These are phyloP conservation scores for Pseudobourletiella spinata DNA, from an alignment of 1,140 invertebrate genomes.

Conservation along the genomic window DNA sequence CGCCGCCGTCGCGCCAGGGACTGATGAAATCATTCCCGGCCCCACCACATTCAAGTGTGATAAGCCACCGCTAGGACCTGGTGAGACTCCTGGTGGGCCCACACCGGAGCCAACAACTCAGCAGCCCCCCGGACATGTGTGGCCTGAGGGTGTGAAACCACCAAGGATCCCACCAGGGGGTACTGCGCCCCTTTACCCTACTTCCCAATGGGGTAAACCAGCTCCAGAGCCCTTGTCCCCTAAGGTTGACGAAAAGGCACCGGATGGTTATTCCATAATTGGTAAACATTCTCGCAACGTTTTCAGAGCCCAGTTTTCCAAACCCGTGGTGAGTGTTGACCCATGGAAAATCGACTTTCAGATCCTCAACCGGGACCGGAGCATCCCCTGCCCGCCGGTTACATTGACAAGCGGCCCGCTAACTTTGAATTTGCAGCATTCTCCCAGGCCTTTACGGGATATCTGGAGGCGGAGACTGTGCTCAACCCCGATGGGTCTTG, in stretches of 20 bases:
- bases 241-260: background rate
- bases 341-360: too few species aligned
- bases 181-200: background rate
- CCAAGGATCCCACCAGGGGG: background rate
- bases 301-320: too few species aligned
- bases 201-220: background rate
- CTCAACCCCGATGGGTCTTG: constrained; percentile 17
- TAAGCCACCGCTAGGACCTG: background rate
- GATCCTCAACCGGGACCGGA: background rate
- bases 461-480: constrained; percentile 20
- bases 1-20: background rate
- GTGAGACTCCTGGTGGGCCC: background rate
- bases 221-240: background rate
- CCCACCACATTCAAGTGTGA: background rate
- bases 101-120: background rate
- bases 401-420: background rate
- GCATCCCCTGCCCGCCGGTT: background rate
- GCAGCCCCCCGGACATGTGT: background rate
- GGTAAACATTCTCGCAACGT: too few species aligned
- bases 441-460: constrained; percentile 1
- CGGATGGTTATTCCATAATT: too few species aligned
- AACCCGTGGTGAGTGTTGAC: too few species aligned
- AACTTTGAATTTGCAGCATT: background rate
- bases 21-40: background rate
- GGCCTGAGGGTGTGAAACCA: background rate